phyloP scores from a whole-genome alignment of 2,797 vertebrate species.

The Cyclopterus lumpus region DNA sequence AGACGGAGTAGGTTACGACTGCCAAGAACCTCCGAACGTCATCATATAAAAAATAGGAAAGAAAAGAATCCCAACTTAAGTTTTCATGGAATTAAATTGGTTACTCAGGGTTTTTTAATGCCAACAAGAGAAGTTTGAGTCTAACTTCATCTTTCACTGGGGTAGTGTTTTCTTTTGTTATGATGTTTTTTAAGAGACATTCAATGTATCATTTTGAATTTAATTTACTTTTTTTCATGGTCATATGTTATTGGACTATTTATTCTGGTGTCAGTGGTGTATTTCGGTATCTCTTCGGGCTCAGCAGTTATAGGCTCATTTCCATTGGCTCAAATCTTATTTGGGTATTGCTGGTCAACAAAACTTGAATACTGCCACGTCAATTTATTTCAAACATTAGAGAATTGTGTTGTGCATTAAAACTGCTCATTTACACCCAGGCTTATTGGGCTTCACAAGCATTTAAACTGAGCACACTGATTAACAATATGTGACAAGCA shows the following conservation, averaged over 20 bases:
- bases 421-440: conserved; percentile 27
- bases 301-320: conserved; percentile 42
- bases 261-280: conserved; percentile 73
- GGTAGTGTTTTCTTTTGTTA: conserved; percentile 62
- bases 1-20: conserved; percentile 58
- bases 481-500: conserved; percentile 9
- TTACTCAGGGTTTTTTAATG: conserved; percentile 88
- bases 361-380: conserved; percentile 71
- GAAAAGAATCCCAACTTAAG: conserved; percentile 59
- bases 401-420: conserved; percentile 22
- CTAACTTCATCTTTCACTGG: conserved; percentile 72
- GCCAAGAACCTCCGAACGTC: conserved; percentile 59
- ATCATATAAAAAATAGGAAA: conserved; percentile 37
- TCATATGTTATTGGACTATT: conserved; percentile 74
- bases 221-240: conserved; percentile 59
- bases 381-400: conserved; percentile 39
- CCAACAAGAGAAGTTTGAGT: conserved; percentile 74
- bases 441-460: conserved; percentile 49
- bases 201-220: conserved; percentile 62
- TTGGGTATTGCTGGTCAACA: conserved; percentile 52
- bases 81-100: conserved; percentile 73
- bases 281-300: conserved; percentile 47
- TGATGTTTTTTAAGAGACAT: conserved; percentile 64
- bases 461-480: conserved; percentile 60
- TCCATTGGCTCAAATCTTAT: conserved; percentile 43